Evolutionary conservation across 1,140 invertebrate genomes (phyloP).

Genomic region (Tetramorium alpestre): DNA sequence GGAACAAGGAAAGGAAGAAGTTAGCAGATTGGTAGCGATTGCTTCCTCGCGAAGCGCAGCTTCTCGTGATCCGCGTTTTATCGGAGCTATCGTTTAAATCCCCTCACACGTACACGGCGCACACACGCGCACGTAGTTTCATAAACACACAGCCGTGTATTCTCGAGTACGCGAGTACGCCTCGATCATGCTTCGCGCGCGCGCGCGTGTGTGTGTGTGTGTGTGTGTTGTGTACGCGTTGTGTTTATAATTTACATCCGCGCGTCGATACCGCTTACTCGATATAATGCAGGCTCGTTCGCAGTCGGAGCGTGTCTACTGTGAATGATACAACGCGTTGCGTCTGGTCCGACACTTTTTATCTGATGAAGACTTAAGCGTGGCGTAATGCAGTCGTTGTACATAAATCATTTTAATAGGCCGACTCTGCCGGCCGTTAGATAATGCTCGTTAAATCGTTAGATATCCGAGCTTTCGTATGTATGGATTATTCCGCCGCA

Average conservation of each 20-base stretch:
- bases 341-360: conserved; percentile 37
- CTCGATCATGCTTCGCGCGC: neutral
- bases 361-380: conserved; percentile 48
- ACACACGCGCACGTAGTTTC: neutral
- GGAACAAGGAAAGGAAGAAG: conserved; percentile 54
- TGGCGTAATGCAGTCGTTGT: conserved; percentile 49
- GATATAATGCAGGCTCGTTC: conserved; percentile 36
- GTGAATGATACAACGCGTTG: conserved; percentile 42
- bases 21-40: conserved; percentile 74
- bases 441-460: conserved; percentile 57
- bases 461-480: conserved; percentile 35
- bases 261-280: conserved; percentile 50
- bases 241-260: conserved; percentile 53
- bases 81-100: conserved; percentile 74
- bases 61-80: conserved; percentile 74
- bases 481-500: conserved; percentile 22
- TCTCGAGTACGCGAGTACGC: neutral
- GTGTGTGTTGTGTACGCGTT: neutral
- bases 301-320: conserved; percentile 21
- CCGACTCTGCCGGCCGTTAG: conserved; percentile 44
- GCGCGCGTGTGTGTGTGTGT: no score
- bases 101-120: conserved; percentile 29
- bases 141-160: neutral
- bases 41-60: conserved; percentile 51
- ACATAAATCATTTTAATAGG: conserved; percentile 63